These are phyloP conservation scores for Tiliacea aurago DNA, from an alignment of 2,888 invertebrate genomes.

Conservation along the genomic window DNA sequence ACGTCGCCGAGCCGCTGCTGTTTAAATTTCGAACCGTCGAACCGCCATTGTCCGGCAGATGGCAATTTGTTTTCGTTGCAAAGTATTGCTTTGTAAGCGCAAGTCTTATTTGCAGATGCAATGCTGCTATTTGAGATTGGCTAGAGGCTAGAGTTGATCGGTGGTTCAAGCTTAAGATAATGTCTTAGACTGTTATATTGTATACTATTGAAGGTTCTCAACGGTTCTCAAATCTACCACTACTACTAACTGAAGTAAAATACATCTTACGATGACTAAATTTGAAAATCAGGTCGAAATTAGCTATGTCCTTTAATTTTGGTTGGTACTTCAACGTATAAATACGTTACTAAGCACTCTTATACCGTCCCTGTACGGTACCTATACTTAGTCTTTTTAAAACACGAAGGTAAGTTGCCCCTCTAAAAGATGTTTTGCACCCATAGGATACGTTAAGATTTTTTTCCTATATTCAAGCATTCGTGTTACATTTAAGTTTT, in stretches of 20 bases:
- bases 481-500: too few relatives aligned
- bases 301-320: not conserved
- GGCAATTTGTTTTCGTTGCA: conserved; percentile 57
- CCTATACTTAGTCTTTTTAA: not conserved
- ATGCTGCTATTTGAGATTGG: not conserved
- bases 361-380: too few relatives aligned
- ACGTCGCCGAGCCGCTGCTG: conserved; percentile 85
- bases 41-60: conserved; percentile 71
- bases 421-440: not conserved
- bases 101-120: conserved; percentile 13
- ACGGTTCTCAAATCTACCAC: not conserved
- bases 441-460: too few relatives aligned
- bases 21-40: conserved; percentile 80
- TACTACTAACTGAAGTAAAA: not conserved
- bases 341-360: not conserved
- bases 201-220: not conserved
- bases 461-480: too few relatives aligned
- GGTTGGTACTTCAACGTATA: not conserved
- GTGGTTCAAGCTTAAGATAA: not conserved
- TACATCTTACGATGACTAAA: not conserved
- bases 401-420: not conserved
- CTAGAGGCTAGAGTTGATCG: not conserved
- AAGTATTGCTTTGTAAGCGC: conserved; percentile 40
- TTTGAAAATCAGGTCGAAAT: not conserved
- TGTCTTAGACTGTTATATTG: not conserved